Base-by-base conservation (phyloP, 2,888 invertebrate genomes). In the Pheosia gnoma region DNA sequence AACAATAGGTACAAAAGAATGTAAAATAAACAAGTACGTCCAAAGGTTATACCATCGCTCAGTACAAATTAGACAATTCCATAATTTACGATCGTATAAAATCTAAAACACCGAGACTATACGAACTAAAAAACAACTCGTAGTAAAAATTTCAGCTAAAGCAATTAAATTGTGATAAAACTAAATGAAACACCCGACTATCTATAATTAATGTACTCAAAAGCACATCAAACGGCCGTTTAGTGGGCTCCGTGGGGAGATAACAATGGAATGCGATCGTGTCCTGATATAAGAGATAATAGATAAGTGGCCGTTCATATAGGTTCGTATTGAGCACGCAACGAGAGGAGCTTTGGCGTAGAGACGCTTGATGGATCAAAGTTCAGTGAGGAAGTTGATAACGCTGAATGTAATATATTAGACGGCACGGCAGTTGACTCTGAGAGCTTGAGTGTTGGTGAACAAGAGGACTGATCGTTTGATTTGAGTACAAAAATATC, bases 211-310 rank as follows among this genome's bases (percentile, higher is more conserved):
- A 84, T 79, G 86, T 84, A 83, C 84, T 89, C 80, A 81, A 85
- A 85, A 83, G 80, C 79, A 83, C 84, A 89, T 89, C 90, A 89
- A 85, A 79, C 81, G 83, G 77, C 82, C 82, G 83, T 83, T 84
- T 81, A 78, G 80, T 77, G 11, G 77, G 77, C 78, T 79, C 80
- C 81, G 78, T 80, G 75, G 69, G n/a, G 61, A 86, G 90, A 90
- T 90, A 90, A 85, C 79, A 75, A 76, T 74, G 91, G 90, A 86
- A 91, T 90, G 88, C 82, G 88, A 90, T 88, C 80, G 78, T 74
- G 75, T 76, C 61, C 72, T 82, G 90, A 90, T 90, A 88, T 75
- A 51, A 62, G 61, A 84, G 90, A 91, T 91, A 91, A 86, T 78
- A 83, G 80, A 83, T 84, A 85, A 87, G 84, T 85, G 84, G 76